These are phyloP conservation scores for Pteruthius melanotis DNA, from an alignment of 2,113 vertebrate species.

Conservation along the genomic window DNA sequence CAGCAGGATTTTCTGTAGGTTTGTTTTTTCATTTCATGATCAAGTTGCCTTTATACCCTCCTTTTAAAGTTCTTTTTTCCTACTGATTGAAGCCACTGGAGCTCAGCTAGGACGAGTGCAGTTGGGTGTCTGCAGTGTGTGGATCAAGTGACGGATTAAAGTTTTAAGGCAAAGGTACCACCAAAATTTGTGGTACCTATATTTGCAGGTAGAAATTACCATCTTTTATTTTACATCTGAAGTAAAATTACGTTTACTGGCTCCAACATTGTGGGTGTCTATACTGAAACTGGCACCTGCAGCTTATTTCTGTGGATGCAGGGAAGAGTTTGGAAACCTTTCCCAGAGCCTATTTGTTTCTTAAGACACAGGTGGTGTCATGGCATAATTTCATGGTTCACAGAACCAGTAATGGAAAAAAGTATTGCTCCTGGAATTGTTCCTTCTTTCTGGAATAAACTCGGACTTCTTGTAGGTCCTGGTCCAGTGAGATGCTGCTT, in stretches of 20 bases:
- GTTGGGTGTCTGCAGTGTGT: not conserved
- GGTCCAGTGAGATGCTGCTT: not conserved
- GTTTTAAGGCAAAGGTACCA: not conserved
- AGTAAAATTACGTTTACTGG: not conserved
- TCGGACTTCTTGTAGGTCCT: not conserved
- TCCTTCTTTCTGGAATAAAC: not conserved
- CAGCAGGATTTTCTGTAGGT: not conserved
- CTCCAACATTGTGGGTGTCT: rapidly evolving
- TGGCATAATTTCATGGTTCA: not conserved
- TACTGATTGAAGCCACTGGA: not conserved
- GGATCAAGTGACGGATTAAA: not conserved
- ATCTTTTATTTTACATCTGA: not conserved
- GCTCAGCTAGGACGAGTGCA: not conserved
- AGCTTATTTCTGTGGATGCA: not conserved
- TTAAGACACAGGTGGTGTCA: not conserved
- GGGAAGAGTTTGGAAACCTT: not conserved
- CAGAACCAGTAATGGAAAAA: not conserved
- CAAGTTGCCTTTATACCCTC: not conserved
- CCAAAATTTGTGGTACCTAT: not conserved
- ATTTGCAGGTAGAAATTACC: not conserved
- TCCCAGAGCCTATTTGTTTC: not conserved
- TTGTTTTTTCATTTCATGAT: not conserved
- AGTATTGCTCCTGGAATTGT: not conserved
- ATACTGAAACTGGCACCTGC: not conserved
- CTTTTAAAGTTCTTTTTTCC: not conserved